Evolutionary conservation across 2,113 vertebrate genomes (phyloP), one percentile per base, ranked within the genome.

Genomic region (Coptodon bakossiorum): DNA sequence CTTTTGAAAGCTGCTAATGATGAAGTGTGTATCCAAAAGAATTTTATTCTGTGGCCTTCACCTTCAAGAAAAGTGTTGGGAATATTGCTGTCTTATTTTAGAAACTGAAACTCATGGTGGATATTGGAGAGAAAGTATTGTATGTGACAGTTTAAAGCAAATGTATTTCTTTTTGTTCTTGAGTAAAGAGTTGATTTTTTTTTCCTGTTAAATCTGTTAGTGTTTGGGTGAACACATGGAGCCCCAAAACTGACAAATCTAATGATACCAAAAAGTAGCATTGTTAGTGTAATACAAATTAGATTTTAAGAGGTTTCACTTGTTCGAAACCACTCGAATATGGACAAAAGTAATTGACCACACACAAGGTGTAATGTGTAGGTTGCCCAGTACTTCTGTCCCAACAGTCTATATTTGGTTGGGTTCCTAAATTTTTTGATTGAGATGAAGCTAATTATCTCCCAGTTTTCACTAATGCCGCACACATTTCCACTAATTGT

Each of bases 11-110:
- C 90, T 91, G 83, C 86, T 86, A 80, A 61, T 86, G 61, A 34
- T 9, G 7, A 43, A 83, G 76, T 45, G 53, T 71, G 66, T 61
- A 7, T 88, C 80, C 79, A 87, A 45, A 81, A 86, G 6, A 59
- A 59, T 66, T 88, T 40, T 19, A 84, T 85, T 86, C 57, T 86
- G 89, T 93, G 89, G 92, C 91, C 93, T 95, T 92, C 56, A 80
- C 82, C 53, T 87, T 81, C 17, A 76, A 84, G 80, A 71, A 86
- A 84, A 61, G 14, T 87, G 34, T 45, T 82, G 57, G 88, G 40
- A 83, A 83, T 79, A 52, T 59, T 80, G 48, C 14, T 50, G 12
- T 84, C 43, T 86, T 31, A 78, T 52, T 84, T 43, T 66, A 22
- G 57, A 86, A 84, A 81, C 56, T 78, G 85, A 16, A 29, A 66